Evolutionary conservation across 2,113 vertebrate genomes (phyloP).

Genomic region (Pimephales promelas): DNA sequence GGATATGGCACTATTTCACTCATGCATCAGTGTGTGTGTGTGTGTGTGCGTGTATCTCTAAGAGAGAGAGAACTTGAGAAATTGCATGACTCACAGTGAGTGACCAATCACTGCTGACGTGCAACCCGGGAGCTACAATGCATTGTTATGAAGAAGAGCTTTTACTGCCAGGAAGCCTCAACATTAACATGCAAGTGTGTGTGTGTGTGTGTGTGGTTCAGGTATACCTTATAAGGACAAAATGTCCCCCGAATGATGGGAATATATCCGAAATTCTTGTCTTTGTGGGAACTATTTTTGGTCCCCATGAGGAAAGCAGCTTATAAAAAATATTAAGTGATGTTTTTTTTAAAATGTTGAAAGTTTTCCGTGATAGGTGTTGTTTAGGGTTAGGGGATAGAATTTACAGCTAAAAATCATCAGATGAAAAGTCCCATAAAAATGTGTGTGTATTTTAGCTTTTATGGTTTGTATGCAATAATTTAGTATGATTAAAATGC

Average conservation of each 20-base stretch:
- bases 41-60: neutral
- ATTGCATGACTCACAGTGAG: conserved; percentile 4
- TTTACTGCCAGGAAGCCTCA: neutral
- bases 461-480: neutral
- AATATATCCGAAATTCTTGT: no score
- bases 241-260: no score
- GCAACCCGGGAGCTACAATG: neutral
- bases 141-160: neutral
- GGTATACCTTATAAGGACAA: no score
- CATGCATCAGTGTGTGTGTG: neutral
- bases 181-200: neutral
- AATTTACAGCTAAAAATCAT: no score
- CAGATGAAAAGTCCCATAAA: no score
- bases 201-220: no score
- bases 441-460: neutral
- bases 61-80: neutral
- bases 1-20: conserved; percentile 2
- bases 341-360: no score
- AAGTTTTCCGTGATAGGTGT: no score
- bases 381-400: no score
- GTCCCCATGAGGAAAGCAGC: no score
- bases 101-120: conserved; percentile 26
- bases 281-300: no score
- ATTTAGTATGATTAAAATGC: conserved; percentile 6
- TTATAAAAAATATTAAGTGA: no score